These are phyloP conservation scores for Hydrozoanthus tunicans DNA, from an alignment of 64 coral and sea anemone species.

Conservation along the genomic window DNA sequence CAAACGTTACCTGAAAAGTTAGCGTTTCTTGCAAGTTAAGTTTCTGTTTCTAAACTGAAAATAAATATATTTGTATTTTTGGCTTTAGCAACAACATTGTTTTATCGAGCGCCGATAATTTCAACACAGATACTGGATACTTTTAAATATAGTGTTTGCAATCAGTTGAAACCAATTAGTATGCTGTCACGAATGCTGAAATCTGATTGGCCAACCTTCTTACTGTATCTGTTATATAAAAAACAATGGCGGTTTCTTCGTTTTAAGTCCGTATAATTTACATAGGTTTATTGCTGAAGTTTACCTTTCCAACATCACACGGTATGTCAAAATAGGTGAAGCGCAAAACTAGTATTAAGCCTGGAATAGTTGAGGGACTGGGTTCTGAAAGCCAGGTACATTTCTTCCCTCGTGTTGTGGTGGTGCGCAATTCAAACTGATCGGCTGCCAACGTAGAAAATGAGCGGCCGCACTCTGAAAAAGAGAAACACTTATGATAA, in stretches of 20 bases:
- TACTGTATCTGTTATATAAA: too few relatives aligned
- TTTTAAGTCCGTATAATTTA: background rate
- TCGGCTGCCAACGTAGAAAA: slow-evolving; percentile 52
- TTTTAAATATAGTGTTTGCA: too few relatives aligned
- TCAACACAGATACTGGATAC: too few relatives aligned
- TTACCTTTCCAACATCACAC: slow-evolving; percentile 65
- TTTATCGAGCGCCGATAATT: too few relatives aligned
- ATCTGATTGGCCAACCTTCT: too few relatives aligned
- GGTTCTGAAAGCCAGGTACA: slow-evolving; percentile 73
- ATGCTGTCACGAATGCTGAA: too few relatives aligned
- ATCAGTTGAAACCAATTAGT: too few relatives aligned
- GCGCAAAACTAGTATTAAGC: slow-evolving; percentile 48
- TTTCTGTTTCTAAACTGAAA: too few relatives aligned
- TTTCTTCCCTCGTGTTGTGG: slow-evolving; percentile 28
- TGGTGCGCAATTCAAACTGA: slow-evolving; percentile 57
- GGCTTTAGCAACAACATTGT: too few relatives aligned
- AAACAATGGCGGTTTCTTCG: too few relatives aligned
- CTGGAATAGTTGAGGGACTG: slow-evolving; percentile 14
- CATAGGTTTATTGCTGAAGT: background rate
- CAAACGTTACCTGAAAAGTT: slow-evolving; percentile 6
- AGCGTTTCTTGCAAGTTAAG: too few relatives aligned
- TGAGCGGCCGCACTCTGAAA: slow-evolving; percentile 63
- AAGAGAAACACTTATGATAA: background rate
- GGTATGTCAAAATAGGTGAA: slow-evolving; percentile 85
- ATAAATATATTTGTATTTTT: too few relatives aligned